Evolutionary conservation across 2,888 invertebrate species (phyloP).

Genomic region (Alsophila aescularia): DNA sequence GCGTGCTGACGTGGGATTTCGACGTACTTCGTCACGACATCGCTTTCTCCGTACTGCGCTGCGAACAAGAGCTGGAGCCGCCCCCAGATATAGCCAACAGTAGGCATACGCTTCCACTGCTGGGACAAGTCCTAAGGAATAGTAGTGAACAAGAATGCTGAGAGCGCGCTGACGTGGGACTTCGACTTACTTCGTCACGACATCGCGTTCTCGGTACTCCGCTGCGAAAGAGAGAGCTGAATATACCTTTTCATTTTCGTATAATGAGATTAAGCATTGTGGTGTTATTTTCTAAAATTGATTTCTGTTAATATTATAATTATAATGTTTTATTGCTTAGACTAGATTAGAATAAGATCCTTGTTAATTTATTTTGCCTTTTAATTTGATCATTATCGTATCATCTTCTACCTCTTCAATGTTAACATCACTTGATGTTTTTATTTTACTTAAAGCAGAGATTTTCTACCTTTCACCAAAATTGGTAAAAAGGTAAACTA

Average conservation of each 20-base stretch:
- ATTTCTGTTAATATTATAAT: no score
- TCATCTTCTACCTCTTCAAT: no score
- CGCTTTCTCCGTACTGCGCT: constrained; percentile 55
- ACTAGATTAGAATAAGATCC: neutral
- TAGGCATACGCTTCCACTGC: constrained; percentile 21
- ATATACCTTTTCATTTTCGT: no score
- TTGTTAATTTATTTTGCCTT: constrained; percentile 3
- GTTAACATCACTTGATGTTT: no score
- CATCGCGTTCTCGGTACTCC: constrained; percentile 48
- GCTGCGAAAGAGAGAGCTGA: constrained; percentile 62
- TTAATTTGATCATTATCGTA: neutral
- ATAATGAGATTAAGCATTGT: no score
- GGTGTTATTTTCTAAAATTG: no score
- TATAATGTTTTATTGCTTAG: no score
- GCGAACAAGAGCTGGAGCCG: constrained; percentile 54
- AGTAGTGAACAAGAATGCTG: constrained; percentile 64
- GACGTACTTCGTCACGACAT: constrained; percentile 52
- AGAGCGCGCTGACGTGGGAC: constrained; percentile 57
- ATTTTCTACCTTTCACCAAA: no score
- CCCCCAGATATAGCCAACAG: constrained; percentile 50
- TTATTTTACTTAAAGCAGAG: no score
- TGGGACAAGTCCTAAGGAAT: neutral
- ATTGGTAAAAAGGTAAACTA: no score
- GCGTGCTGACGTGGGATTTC: constrained; percentile 82
- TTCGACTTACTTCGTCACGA: constrained; percentile 81